Percentiles rank a stretch among this genome's conserved stretches.
These are phyloP conservation scores for Colossoma macropomum DNA, from an alignment of 2,113 vertebrate species.

Conservation along the genomic window DNA sequence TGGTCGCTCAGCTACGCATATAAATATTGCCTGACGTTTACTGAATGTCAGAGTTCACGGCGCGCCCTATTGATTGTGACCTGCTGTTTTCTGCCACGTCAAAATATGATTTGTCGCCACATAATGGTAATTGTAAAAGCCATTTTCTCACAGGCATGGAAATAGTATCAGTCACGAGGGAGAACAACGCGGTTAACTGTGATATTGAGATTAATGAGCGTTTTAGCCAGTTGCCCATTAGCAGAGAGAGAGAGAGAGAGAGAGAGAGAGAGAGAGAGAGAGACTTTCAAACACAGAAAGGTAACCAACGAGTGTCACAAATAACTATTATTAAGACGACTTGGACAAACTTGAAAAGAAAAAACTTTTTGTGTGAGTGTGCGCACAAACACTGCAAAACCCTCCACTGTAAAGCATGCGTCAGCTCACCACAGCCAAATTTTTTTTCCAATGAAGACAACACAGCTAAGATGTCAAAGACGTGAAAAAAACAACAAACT, in stretches of 20 bases:
- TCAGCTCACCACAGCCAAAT: not conserved
- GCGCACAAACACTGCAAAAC: no score
- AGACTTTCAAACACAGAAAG: slow-evolving; percentile 63
- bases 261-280: slow-evolving; percentile 52
- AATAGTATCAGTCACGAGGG: slow-evolving; percentile 70
- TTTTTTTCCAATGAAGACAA: no score
- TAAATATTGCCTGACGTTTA: slow-evolving; percentile 73
- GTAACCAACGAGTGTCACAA: slow-evolving; percentile 54
- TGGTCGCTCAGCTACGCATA: slow-evolving; percentile 59
- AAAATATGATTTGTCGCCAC: slow-evolving; percentile 75
- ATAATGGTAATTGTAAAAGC: slow-evolving; percentile 75
- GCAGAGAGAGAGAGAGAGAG: slow-evolving; percentile 65
- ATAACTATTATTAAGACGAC: slow-evolving; percentile 67
- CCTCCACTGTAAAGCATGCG: no score
- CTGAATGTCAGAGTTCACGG: slow-evolving; percentile 77
- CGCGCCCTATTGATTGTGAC: slow-evolving; percentile 75
- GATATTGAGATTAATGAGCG: slow-evolving; percentile 79
- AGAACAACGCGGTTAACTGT: slow-evolving; percentile 63
- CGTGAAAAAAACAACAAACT: no score
- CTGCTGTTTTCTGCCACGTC: slow-evolving; percentile 66
- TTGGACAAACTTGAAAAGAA: slow-evolving; percentile 49
- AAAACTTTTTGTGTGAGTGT: slow-evolving; percentile 15
- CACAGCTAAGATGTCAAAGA: no score
- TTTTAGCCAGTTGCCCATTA: slow-evolving; percentile 68
- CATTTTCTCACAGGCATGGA: slow-evolving; percentile 70